These are phyloP conservation scores for Osmerus eperlanus DNA, from an alignment of 2,113 vertebrate genomes.

Conservation along the genomic window DNA sequence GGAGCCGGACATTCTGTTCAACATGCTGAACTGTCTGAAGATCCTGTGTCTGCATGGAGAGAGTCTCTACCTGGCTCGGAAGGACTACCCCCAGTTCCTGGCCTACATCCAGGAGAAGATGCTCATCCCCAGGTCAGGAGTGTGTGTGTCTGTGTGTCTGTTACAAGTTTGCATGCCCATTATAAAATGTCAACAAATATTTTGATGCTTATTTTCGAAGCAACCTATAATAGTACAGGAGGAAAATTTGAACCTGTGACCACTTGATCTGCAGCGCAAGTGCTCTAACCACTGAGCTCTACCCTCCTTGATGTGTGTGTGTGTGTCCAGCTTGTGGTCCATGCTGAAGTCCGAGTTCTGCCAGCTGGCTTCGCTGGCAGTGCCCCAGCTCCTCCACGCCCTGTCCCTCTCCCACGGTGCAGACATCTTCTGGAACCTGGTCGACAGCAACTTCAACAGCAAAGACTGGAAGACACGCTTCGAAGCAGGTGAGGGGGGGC, in stretches of 20 bases:
- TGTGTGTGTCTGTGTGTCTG: too few species aligned
- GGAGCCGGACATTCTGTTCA: conserved; percentile 97
- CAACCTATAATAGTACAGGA: too few species aligned
- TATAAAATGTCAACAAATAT: neutral
- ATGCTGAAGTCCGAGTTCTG: conserved; percentile 96
- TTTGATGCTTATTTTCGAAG: neutral
- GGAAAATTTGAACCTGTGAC: too few species aligned
- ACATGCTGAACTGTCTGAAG: conserved; percentile 97
- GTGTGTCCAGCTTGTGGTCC: conserved; percentile 84
- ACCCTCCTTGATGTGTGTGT: neutral
- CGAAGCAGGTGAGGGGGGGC: conserved; percentile 83
- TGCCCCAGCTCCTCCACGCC: conserved; percentile 93
- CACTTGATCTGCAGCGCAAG: too few species aligned
- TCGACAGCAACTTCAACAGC: conserved; percentile 95
- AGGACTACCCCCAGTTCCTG: conserved; percentile 94
- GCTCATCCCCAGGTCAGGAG: conserved; percentile 88
- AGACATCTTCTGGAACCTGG: conserved; percentile 97
- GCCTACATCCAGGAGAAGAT: conserved; percentile 94
- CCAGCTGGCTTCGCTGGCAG: conserved; percentile 90
- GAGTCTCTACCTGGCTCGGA: conserved; percentile 88
- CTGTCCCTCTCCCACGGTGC: conserved; percentile 91
- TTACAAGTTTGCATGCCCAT: neutral
- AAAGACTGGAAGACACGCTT: conserved; percentile 98
- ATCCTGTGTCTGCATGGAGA: conserved; percentile 95
- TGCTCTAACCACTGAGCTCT: too few species aligned